A percentile compares a stretch with the other conserved stretches of the same genome.
These are phyloP conservation scores for Sphecodes monilicornis DNA, from an alignment of 2,888 invertebrate species.

Conservation along the genomic window DNA sequence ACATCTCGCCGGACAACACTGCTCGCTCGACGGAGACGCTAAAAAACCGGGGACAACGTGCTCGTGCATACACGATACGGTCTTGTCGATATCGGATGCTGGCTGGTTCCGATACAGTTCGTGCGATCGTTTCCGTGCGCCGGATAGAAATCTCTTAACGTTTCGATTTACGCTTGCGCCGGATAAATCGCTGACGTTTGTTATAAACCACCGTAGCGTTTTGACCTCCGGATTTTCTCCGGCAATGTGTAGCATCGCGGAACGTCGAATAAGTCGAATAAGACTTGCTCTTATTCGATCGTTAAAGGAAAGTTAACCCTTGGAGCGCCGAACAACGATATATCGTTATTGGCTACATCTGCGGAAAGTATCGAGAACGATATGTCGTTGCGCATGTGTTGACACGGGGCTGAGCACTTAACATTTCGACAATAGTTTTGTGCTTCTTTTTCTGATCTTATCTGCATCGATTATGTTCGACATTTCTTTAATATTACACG, in stretches of 20 bases:
- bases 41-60: constrained; percentile 41
- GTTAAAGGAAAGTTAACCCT: no score
- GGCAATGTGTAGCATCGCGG: background rate
- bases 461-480: no score
- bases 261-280: background rate
- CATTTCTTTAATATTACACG: no score
- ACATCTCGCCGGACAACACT: constrained; percentile 30
- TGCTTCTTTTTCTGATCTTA: no score
- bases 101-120: constrained; percentile 22
- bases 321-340: no score
- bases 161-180: background rate
- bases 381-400: no score
- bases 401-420: no score
- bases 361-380: no score
- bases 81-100: constrained; percentile 21
- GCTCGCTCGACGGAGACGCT: background rate
- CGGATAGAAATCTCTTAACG: constrained; percentile 13
- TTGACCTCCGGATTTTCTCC: background rate
- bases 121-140: background rate
- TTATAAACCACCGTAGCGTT: background rate
- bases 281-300: background rate
- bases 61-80: constrained; percentile 28
- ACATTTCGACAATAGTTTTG: no score
- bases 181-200: background rate
- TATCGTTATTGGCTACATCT: no score